phyloP scores from a whole-genome alignment of 2,888 invertebrate genomes.

The Thelaira solivaga region DNA sequence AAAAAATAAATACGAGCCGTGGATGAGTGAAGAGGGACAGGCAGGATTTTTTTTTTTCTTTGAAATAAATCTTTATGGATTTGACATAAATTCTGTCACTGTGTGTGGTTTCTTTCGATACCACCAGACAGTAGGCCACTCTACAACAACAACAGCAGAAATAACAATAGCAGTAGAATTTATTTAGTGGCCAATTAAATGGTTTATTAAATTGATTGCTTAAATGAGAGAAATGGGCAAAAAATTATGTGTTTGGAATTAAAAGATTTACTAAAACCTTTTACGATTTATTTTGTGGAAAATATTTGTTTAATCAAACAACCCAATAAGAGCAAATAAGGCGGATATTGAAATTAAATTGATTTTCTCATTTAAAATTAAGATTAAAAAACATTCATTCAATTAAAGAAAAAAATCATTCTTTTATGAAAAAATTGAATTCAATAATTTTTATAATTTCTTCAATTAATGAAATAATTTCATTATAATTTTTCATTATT shows the following conservation, averaged over 20 bases:
- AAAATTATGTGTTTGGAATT: not conserved
- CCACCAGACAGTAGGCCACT: not conserved
- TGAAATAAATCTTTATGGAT: conserved; percentile 50
- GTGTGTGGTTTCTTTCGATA: conserved; percentile 44
- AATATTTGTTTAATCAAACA: too few species aligned
- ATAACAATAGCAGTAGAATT: not conserved
- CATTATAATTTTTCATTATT: too few species aligned
- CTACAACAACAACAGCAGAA: not conserved
- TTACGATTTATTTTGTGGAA: not conserved
- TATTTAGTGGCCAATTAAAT: conserved; percentile 26
- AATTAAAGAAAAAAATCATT: too few species aligned
- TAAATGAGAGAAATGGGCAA: conserved; percentile 11
- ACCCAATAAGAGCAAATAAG: too few species aligned
- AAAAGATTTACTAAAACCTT: conserved; percentile 10
- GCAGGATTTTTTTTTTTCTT: conserved; percentile 10
- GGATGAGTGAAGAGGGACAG: conserved; percentile 15
- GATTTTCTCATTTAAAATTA: too few species aligned
- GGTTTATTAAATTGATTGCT: not conserved
- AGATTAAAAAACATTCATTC: too few species aligned
- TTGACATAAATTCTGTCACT: conserved; percentile 47
- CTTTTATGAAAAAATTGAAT: too few species aligned
- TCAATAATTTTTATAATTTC: too few species aligned
- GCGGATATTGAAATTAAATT: too few species aligned
- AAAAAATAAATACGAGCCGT: not conserved
- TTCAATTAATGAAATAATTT: too few species aligned